Conservation (phyloP, 2,888 invertebrate genomes). For the Sericinus montela region DNA sequence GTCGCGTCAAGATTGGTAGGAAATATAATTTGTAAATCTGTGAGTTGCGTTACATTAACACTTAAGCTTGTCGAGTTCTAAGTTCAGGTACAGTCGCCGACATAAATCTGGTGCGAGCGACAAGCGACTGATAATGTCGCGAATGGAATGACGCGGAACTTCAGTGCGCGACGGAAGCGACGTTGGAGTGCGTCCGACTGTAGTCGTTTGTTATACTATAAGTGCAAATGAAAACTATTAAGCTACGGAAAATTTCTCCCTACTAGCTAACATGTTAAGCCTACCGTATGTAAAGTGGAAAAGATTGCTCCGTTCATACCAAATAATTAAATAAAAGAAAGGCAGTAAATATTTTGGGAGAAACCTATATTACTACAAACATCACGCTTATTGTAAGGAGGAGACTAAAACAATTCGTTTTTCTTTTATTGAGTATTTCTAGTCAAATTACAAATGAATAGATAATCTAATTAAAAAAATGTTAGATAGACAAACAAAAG, state of each 20-base stretch:
- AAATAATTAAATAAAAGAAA: no score
- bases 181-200: conserved; percentile 24
- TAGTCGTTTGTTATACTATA: not conserved
- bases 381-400: no score
- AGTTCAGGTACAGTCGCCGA: conserved; percentile 20
- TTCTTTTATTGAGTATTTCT: no score
- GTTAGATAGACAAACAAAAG: conserved; percentile 8
- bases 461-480: no score
- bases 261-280: not conserved
- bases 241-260: not conserved
- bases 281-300: not conserved
- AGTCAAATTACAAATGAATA: no score
- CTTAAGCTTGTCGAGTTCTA: conserved; percentile 15
- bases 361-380: no score
- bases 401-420: no score
- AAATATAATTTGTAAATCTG: conserved; percentile 2
- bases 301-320: no score
- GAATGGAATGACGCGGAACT: conserved; percentile 43
- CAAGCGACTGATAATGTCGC: conserved; percentile 50
- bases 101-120: conserved; percentile 56
- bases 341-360: no score
- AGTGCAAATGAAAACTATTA: conserved; percentile 7
- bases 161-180: conserved; percentile 37
- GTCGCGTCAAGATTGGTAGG: not conserved
- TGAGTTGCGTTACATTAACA: conserved; percentile 7